Conservation (phyloP, 2,888 invertebrate genomes). For the Apoda limacodes region DNA sequence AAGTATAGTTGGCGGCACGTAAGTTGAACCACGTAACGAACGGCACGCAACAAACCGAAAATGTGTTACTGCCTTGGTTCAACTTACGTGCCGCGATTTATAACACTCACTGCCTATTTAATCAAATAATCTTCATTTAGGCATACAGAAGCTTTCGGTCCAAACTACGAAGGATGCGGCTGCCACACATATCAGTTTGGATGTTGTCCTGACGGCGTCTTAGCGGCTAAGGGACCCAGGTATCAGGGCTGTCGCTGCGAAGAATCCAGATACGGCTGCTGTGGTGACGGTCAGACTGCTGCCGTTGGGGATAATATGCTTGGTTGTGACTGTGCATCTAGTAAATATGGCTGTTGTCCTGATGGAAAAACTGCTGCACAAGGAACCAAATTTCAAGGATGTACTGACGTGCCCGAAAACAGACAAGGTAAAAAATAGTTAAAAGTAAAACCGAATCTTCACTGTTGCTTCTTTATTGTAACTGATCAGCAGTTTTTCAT, state of each 20-base stretch:
- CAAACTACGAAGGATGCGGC: constrained; percentile 83
- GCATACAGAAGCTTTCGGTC: constrained; percentile 81
- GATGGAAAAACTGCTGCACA: constrained; percentile 83
- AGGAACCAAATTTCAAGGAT: constrained; percentile 88
- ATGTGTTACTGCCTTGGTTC: too few relatives aligned
- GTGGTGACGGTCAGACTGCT: constrained; percentile 84
- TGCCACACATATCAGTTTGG: constrained; percentile 91
- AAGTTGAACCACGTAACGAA: too few relatives aligned
- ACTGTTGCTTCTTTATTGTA: not conserved
- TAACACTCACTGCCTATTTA: too few relatives aligned
- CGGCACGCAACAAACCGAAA: too few relatives aligned
- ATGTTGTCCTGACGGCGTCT: constrained; percentile 88
- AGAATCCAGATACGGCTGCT: constrained; percentile 83
- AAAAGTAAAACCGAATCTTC: not conserved
- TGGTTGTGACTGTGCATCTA: constrained; percentile 86
- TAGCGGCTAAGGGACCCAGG: constrained; percentile 75
- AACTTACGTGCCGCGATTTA: too few relatives aligned
- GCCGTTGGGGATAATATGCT: constrained; percentile 80
- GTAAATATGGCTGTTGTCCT: constrained; percentile 86
- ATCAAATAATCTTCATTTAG: too few relatives aligned
- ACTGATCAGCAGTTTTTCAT: not conserved
- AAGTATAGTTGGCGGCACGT: too few relatives aligned
- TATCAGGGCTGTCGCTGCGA: constrained; percentile 81
- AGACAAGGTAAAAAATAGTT: constrained; percentile 69
- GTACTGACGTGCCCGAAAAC: constrained; percentile 75